Evolutionary conservation across 30 jellyfish, hydroid and myxozoan genomes (phyloP).

Genomic region (Hydractinia echinata): DNA sequence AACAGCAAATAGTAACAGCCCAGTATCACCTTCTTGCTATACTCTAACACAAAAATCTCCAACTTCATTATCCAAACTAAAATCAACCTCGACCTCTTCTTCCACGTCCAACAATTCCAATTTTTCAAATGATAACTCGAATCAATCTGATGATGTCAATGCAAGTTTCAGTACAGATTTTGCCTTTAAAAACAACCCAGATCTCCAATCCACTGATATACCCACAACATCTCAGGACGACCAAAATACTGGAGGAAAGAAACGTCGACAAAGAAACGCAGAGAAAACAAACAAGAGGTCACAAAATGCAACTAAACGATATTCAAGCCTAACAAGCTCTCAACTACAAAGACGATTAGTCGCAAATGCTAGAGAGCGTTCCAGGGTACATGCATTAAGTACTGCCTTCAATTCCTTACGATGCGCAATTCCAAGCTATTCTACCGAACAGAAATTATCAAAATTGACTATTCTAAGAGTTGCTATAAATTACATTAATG

Average conservation of each 20-base stretch:
- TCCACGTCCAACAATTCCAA: not conserved
- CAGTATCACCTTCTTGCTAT: not conserved
- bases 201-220: not conserved
- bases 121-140: not conserved
- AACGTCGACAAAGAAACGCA: not conserved
- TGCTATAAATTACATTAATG: conserved; percentile 79
- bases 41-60: not conserved
- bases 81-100: not conserved
- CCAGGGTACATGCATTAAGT: conserved; percentile 87
- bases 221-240: not conserved
- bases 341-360: conserved; percentile 65
- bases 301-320: conserved; percentile 14
- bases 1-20: not conserved
- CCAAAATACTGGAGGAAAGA: not conserved
- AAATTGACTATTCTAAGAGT: conserved; percentile 67
- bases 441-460: conserved; percentile 83
- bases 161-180: no score
- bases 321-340: conserved; percentile 8
- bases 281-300: not conserved
- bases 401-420: conserved; percentile 75
- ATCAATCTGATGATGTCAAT: not conserved
- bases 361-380: conserved; percentile 92
- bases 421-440: conserved; percentile 74
- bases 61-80: not conserved
- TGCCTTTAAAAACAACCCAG: not conserved